Evolutionary conservation across 2,888 invertebrate genomes (phyloP).

Genomic region (Petrolisthes manimaculis): DNA sequence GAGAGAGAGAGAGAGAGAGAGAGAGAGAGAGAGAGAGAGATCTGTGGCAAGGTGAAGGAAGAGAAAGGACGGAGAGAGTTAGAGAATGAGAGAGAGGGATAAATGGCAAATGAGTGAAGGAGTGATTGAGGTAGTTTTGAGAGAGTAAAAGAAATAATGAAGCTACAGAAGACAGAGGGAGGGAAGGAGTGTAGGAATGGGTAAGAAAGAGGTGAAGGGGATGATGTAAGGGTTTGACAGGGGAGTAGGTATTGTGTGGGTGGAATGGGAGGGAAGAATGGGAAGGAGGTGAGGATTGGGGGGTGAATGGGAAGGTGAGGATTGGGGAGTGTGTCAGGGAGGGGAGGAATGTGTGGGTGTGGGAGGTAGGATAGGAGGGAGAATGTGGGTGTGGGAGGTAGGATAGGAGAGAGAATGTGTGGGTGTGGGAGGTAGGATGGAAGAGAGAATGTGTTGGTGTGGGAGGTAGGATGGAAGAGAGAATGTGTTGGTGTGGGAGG

Average conservation of each 20-base stretch:
- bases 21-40: no score
- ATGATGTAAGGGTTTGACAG: no score
- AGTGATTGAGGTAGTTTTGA: no score
- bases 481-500: no score
- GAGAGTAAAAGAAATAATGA: no score
- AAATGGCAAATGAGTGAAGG: not conserved
- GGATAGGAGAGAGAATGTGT: not conserved
- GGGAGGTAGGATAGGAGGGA: not conserved
- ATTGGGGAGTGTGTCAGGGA: not conserved
- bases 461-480: not conserved
- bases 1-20: no score
- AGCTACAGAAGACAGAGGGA: no score
- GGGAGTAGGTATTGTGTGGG: not conserved
- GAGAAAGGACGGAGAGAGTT: no score
- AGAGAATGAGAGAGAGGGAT: not conserved
- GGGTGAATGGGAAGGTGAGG: not conserved
- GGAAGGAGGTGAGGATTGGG: not conserved
- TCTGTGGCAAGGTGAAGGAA: no score
- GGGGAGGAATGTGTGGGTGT: not conserved
- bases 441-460: not conserved
- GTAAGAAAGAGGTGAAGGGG: not conserved
- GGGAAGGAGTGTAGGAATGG: not conserved
- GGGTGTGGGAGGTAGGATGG: not conserved
- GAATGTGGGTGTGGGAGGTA: not conserved
- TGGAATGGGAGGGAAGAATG: not conserved